phyloP scores from a whole-genome alignment of 2,888 invertebrate species.

The Drosophila kambysellisi region DNA sequence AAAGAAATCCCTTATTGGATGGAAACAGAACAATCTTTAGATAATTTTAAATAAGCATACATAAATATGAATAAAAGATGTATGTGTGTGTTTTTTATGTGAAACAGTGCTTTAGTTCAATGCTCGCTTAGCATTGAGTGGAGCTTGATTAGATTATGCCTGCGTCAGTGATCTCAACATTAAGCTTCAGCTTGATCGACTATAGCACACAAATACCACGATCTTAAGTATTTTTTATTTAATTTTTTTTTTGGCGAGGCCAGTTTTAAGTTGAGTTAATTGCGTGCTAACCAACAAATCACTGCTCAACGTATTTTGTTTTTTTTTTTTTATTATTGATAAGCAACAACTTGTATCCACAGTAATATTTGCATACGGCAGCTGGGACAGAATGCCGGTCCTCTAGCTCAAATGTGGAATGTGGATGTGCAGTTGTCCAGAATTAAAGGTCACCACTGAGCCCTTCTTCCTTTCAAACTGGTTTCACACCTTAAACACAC shows the following conservation, averaged over 20 bases:
- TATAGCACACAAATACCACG: constrained; percentile 15
- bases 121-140: constrained; percentile 49
- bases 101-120: constrained; percentile 41
- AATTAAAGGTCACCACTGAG: constrained; percentile 43
- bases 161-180: constrained; percentile 20
- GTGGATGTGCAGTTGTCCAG: constrained; percentile 21
- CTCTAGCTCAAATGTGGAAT: constrained; percentile 46
- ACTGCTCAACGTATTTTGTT: constrained; percentile 37
- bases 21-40: constrained; percentile 19
- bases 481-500: constrained; percentile 36
- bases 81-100: constrained; percentile 10
- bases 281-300: constrained; percentile 57
- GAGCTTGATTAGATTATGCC: constrained; percentile 33
- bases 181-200: constrained; percentile 16
- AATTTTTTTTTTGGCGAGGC: constrained; percentile 35
- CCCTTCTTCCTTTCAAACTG: constrained; percentile 54
- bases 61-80: constrained; percentile 33
- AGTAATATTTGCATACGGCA: constrained; percentile 24
- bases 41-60: constrained; percentile 10
- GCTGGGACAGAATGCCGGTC: constrained; percentile 13
- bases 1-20: constrained; percentile 26
- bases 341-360: constrained; percentile 27
- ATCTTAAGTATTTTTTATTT: constrained; percentile 12
- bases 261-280: constrained; percentile 45
- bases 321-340: constrained; percentile 44